Evolutionary conservation across 1,140 invertebrate species (phyloP).

Genomic region (Subanguina moxae): DNA sequence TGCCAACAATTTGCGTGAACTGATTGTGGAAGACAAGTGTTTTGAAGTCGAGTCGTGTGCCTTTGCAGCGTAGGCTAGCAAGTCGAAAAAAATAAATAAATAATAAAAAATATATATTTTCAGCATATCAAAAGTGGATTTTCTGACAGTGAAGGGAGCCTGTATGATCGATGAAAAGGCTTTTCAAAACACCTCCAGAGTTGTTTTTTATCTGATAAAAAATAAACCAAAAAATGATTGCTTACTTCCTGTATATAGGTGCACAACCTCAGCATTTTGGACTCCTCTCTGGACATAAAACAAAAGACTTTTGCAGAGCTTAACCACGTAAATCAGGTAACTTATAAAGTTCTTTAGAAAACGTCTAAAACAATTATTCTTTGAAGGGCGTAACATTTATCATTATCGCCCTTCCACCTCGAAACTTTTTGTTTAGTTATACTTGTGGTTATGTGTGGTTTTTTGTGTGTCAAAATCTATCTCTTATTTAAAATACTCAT

Average conservation of each 20-base stretch:
- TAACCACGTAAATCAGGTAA: slow-evolving; percentile 51
- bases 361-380: no score
- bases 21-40: slow-evolving; percentile 40
- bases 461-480: neutral
- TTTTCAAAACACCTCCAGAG: slow-evolving; percentile 37
- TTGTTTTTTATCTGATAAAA: no score
- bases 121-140: slow-evolving; percentile 39
- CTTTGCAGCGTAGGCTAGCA: slow-evolving; percentile 11
- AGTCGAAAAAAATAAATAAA: no score
- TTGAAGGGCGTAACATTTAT: no score
- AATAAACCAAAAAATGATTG: no score
- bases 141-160: slow-evolving; percentile 43
- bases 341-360: neutral
- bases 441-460: no score
- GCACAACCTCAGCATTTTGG: slow-evolving; percentile 35
- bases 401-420: no score
- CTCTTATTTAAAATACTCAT: no score
- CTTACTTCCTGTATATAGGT: slow-evolving; percentile 3
- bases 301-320: slow-evolving; percentile 34
- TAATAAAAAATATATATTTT: no score
- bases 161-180: slow-evolving; percentile 31
- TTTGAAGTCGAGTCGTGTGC: slow-evolving; percentile 36
- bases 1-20: slow-evolving; percentile 43
- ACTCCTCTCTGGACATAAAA: slow-evolving; percentile 36
- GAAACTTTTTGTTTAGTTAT: no score